These are phyloP conservation scores for Drosophila miranda DNA, from an alignment of 1,140 invertebrate species.

Conservation along the genomic window DNA sequence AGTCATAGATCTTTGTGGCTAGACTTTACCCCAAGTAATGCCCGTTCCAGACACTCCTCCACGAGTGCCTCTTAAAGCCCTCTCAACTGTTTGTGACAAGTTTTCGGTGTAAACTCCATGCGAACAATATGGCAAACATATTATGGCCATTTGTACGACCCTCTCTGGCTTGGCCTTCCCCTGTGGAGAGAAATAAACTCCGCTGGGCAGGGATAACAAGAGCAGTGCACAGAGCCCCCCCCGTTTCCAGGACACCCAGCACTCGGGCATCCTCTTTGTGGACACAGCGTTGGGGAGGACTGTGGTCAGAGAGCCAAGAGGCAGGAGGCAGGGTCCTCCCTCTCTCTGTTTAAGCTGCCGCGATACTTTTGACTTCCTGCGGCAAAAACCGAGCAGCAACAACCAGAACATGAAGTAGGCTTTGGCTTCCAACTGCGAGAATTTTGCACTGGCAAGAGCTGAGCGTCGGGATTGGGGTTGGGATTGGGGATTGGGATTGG, in stretches of 20 bases:
- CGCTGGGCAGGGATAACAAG: slow-evolving; percentile 50
- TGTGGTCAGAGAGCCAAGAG: background rate
- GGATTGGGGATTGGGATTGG: too few relatives aligned
- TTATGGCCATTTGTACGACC: slow-evolving; percentile 59
- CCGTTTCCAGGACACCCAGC: background rate
- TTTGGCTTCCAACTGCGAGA: slow-evolving; percentile 62
- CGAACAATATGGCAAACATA: slow-evolving; percentile 66
- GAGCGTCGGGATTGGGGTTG: slow-evolving; percentile 25
- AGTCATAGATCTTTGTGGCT: too few relatives aligned
- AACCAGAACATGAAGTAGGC: slow-evolving; percentile 47
- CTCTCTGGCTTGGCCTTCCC: too few relatives aligned
- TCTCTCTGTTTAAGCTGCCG: slow-evolving; percentile 67
- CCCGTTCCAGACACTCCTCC: too few relatives aligned
- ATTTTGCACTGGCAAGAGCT: slow-evolving; percentile 8
- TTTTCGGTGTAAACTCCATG: slow-evolving; percentile 18
- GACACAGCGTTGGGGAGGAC: too few relatives aligned
- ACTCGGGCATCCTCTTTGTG: too few relatives aligned
- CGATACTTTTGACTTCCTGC: slow-evolving; percentile 78
- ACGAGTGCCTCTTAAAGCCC: too few relatives aligned
- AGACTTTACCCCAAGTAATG: background rate
- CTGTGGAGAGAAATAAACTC: slow-evolving; percentile 69
- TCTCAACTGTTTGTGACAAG: slow-evolving; percentile 26
- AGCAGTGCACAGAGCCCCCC: background rate
- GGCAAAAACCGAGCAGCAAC: slow-evolving; percentile 49
- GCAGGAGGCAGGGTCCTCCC: background rate